phyloP scores from a whole-genome alignment of 2,797 vertebrate genomes.

The Gouania willdenowi region DNA sequence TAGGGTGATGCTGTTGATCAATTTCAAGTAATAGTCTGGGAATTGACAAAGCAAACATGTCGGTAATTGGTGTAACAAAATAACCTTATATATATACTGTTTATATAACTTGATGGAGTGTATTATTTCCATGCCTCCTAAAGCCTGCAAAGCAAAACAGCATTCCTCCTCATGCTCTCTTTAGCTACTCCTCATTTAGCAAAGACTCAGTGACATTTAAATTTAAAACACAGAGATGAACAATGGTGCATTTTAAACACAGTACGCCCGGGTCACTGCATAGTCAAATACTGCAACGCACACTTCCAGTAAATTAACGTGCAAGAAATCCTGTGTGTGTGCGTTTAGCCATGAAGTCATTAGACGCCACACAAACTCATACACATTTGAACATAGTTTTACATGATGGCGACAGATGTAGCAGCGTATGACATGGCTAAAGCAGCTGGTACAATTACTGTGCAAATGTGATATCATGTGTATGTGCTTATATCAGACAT shows the following conservation, averaged over 20 bases:
- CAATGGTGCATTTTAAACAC: constrained; percentile 40
- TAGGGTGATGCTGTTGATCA: constrained; percentile 51
- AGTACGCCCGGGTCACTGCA: constrained; percentile 34
- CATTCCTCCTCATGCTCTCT: constrained; percentile 13
- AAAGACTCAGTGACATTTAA: constrained; percentile 59
- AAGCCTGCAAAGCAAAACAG: constrained; percentile 21
- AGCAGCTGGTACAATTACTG: too few relatives aligned
- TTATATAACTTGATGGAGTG: constrained; percentile 19
- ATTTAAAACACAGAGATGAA: constrained; percentile 45
- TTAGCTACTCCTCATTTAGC: constrained; percentile 39
- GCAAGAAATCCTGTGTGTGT: constrained; percentile 13
- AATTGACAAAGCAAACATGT: constrained; percentile 57
- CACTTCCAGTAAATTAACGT: constrained; percentile 17
- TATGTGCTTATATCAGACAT: too few relatives aligned
- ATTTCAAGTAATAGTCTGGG: constrained; percentile 51
- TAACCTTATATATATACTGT: constrained; percentile 14
- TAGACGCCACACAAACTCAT: constrained; percentile 5
- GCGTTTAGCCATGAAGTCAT: constrained; percentile 1
- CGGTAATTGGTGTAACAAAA: constrained; percentile 60
- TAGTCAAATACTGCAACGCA: constrained; percentile 33
- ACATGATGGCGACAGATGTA: too few relatives aligned
- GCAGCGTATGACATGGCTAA: too few relatives aligned
- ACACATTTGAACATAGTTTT: too few relatives aligned
- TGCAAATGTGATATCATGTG: too few relatives aligned
- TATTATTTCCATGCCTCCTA: constrained; percentile 11